Base-by-base conservation (phyloP, 2,113 vertebrate species). In the Phaethon lepturus region DNA sequence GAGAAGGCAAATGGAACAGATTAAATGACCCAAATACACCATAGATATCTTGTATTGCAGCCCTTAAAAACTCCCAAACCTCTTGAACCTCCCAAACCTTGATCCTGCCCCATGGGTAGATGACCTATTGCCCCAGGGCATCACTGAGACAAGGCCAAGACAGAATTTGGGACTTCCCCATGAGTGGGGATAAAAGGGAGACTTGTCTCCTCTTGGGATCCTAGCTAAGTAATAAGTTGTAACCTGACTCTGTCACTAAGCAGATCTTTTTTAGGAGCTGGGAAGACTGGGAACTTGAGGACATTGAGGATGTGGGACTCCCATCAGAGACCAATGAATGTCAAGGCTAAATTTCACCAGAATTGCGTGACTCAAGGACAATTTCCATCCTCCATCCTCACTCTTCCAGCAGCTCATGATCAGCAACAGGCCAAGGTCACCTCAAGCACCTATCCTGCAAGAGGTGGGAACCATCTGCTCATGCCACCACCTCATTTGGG, bases 61-160 rank as follows among this genome's bases (percentile, higher is more conserved):
- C 17, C 16, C 44, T 63, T 26, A 20, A 68, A 59, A 10, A 1
- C 2, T 17, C 19, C 15, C 33, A 35, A 1, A 1, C 8, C 22
- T 8, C n/a, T 16, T n/a, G 11, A 55, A 23, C 38, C 38, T 38
- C 38, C 38, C 38, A 38, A 38, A 38, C 38, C 38, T 38, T 6
- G 26, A 44, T 78, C 24, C 71, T 94, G 22, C 79, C 38, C 17
- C 20, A 2, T 17, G 66, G 74, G 15, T 5, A 7, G 58, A 19
- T 68, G 22, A 5, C 25, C 33, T 72, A 0, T 63, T 86, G 62
- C 7, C 47, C 55, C 25, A 68, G 60, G 47, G 10, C n/a, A 49
- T 3, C 8, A 35, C 47, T 79, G 35, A 31, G 53, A 68, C 0
- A 4, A 35, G 24, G 25, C 25, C 53, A 68, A 56, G 40, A 47